These are phyloP conservation scores for Heptranchias perlo DNA, from an alignment of 2,113 vertebrate genomes.

Conservation along the genomic window DNA sequence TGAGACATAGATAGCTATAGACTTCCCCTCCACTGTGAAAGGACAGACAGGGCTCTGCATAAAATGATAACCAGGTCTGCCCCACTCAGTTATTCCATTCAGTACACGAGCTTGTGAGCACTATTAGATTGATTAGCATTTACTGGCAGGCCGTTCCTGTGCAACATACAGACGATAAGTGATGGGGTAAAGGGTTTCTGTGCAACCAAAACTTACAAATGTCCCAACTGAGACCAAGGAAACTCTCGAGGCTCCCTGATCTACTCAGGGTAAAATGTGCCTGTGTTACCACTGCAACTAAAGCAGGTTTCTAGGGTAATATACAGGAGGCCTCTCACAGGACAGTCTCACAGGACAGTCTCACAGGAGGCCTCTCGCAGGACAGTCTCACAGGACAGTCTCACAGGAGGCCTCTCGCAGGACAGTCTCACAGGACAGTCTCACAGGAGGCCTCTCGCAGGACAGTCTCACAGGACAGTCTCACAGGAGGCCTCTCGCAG, in stretches of 20 bases:
- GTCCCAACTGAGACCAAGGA: neutral
- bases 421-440: too few species aligned
- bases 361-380: neutral
- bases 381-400: too few species aligned
- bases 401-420: neutral
- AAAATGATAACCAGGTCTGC: neutral
- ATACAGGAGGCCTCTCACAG: neutral
- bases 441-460: neutral
- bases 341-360: neutral
- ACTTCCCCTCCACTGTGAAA: neutral
- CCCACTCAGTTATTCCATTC: neutral
- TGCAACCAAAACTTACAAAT: neutral
- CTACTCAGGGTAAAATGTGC: neutral
- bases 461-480: too few species aligned
- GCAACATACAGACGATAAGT: neutral
- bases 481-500: neutral
- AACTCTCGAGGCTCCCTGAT: neutral
- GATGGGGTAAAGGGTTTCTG: neutral
- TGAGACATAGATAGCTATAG: neutral
- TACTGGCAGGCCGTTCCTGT: neutral
- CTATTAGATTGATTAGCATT: neutral
- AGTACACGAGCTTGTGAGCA: neutral
- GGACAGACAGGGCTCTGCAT: neutral
- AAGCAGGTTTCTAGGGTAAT: neutral
- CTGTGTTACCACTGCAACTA: neutral